Conservation (phyloP, 2,113 vertebrate genomes). For the Pelobates fuscus region DNA sequence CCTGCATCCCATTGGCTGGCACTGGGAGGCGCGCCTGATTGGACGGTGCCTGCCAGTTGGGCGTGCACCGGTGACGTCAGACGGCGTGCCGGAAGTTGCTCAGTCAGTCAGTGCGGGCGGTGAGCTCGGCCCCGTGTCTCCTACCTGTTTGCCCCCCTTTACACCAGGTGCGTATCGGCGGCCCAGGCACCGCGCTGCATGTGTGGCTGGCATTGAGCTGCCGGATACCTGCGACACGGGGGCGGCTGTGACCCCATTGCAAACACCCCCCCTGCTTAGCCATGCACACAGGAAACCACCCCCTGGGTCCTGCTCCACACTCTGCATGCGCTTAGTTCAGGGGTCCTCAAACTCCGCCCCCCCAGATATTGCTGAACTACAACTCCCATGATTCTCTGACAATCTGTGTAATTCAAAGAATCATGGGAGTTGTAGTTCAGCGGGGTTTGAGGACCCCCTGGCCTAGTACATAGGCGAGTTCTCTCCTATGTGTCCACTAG, state of each 20-base stretch:
- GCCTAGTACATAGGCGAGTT: too few relatives aligned
- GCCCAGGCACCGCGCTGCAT: slow-evolving; percentile 18
- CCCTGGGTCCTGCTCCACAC: too few relatives aligned
- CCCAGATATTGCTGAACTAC: too few relatives aligned
- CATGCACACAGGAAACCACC: too few relatives aligned
- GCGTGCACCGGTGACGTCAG: slow-evolving; percentile 13
- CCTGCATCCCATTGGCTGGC: neutral
- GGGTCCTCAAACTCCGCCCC: too few relatives aligned
- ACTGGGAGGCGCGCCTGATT: neutral
- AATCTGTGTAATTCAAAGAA: too few relatives aligned
- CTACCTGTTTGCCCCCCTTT: too few relatives aligned
- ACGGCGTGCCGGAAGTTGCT: slow-evolving; percentile 23
- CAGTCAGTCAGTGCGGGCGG: slow-evolving; percentile 16
- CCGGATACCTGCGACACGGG: neutral
- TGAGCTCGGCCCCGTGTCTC: neutral
- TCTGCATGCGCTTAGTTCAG: neutral
- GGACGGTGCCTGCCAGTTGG: neutral
- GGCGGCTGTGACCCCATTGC: neutral
- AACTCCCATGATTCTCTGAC: too few relatives aligned
- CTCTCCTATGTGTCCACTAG: too few relatives aligned
- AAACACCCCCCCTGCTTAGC: too few relatives aligned
- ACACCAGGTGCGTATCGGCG: slow-evolving; percentile 41
- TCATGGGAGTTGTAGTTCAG: too few relatives aligned
- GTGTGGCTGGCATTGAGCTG: slow-evolving; percentile 30
- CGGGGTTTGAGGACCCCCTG: too few relatives aligned